Evolutionary conservation across 2,797 vertebrate genomes (phyloP).

Genomic region (Synaphobranchus kaupii): DNA sequence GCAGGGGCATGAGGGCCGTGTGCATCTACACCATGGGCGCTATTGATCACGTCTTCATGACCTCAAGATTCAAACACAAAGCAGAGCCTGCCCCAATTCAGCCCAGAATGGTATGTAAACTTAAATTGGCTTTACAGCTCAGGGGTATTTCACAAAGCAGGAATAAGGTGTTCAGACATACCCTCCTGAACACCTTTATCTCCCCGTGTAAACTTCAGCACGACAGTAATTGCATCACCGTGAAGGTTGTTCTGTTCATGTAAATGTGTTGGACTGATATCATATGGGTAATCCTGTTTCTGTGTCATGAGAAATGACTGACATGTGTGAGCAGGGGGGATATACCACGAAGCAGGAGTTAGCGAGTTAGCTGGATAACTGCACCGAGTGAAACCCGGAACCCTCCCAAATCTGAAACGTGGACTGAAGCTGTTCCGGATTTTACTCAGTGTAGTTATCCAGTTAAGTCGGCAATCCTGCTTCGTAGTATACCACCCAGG

Average conservation of each 20-base stretch:
- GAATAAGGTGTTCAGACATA: no score
- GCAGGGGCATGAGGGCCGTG: conserved; percentile 69
- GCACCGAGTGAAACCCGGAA: no score
- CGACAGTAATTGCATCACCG: neutral
- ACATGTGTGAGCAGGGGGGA: no score
- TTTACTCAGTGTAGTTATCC: no score
- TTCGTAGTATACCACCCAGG: no score
- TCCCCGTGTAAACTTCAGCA: neutral
- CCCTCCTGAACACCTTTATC: neutral
- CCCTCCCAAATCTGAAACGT: no score
- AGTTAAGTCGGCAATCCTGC: no score
- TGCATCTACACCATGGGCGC: conserved; percentile 64
- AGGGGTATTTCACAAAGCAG: no score
- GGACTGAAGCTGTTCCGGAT: neutral
- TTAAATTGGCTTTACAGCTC: no score
- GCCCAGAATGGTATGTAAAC: conserved; percentile 52
- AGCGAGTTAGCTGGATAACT: no score
- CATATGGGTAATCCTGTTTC: neutral
- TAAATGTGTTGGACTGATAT: neutral
- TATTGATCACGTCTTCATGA: conserved; percentile 54
- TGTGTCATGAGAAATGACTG: no score
- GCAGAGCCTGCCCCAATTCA: rapidly evolving
- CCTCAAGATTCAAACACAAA: conserved; percentile 44
- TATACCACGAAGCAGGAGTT: no score
- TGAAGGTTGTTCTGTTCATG: neutral